Conservation (phyloP, 2,888 invertebrate genomes). For the Platycheirus rosarum region DNA sequence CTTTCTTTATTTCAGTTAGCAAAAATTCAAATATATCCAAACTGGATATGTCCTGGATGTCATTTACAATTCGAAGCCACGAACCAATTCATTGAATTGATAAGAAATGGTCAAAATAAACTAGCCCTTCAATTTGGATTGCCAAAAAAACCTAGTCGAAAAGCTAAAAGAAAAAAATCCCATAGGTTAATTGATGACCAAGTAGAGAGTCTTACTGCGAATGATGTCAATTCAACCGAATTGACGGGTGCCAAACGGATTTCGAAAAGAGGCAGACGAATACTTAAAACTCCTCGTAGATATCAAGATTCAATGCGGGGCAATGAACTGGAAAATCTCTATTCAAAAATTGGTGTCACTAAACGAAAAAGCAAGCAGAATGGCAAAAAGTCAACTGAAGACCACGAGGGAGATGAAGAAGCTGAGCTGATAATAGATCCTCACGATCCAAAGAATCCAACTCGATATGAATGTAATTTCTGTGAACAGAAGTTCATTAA, state of each 20-base stretch:
- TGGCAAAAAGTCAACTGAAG: constrained; percentile 28
- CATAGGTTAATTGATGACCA: neutral
- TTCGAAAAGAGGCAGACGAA: constrained; percentile 81
- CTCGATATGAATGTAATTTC: constrained; percentile 81
- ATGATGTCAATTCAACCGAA: neutral
- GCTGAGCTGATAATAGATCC: no score
- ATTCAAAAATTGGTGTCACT: constrained; percentile 88
- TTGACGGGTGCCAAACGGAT: no score
- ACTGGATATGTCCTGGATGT: constrained; percentile 90
- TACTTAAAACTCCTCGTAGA: constrained; percentile 86
- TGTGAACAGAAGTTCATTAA: constrained; percentile 83
- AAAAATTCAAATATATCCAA: constrained; percentile 88
- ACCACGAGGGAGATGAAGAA: constrained; percentile 82
- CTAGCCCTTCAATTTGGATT: constrained; percentile 80
- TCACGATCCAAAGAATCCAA: neutral
- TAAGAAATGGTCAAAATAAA: constrained; percentile 86
- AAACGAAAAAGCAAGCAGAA: constrained; percentile 83
- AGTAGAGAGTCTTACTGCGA: neutral
- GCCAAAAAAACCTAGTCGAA: constrained; percentile 77
- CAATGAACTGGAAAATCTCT: constrained; percentile 89
- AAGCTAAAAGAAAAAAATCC: neutral
- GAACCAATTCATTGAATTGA: constrained; percentile 88
- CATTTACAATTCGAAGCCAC: constrained; percentile 90
- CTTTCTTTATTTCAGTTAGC: constrained; percentile 84
- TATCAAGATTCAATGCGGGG: constrained; percentile 87